Base-by-base conservation (phyloP, 2,888 invertebrate species). In the Empis livida region DNA sequence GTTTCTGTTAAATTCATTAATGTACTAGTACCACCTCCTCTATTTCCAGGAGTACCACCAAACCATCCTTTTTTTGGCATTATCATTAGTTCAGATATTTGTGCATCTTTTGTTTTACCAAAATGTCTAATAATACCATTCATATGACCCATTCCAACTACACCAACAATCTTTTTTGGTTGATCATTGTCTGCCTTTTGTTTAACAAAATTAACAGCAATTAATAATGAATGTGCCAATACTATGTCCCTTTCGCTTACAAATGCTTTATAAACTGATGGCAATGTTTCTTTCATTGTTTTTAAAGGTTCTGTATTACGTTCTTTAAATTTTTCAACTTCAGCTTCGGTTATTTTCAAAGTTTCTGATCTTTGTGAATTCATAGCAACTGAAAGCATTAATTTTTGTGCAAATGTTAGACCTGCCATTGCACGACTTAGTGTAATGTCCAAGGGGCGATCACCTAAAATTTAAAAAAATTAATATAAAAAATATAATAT, bases 101-200 rank as follows among this genome's bases (percentile, higher is more conserved):
- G 44, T 10, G 51, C 46, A 8, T 47, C 38, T 1, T 50, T 50
- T 3, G 56, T 55, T 17, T 49, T 48, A 10, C 53, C 53, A 35
- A 53, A 56, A 30, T 53, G 50, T 41, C 46, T 30, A 14, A 35
- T 38, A 43, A 56, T 54, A 9, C 95, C 95, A 17, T 83, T 77
- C 30, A 85, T 80, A 66, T 96, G 96, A 0, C 95, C 95, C 49
- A 95, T 88, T 5, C 95, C 95, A 11, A 96, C 94, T 11, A 96
- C 86, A 17, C 90, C 94, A 9, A 96, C 95, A 31, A 93, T 80
- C 55, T 82, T 75, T 30, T 76, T 70, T 23, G 79, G 77, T 17
- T 50, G 44, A 10, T 46, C 51, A 14, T 44, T 47, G 15, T 45
- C 39, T 14, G 49, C 35, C 41, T 49, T 51, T 14, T 32, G 15